These are phyloP conservation scores for Drosophila azteca DNA, from an alignment of 1,140 invertebrate genomes.

Conservation along the genomic window DNA sequence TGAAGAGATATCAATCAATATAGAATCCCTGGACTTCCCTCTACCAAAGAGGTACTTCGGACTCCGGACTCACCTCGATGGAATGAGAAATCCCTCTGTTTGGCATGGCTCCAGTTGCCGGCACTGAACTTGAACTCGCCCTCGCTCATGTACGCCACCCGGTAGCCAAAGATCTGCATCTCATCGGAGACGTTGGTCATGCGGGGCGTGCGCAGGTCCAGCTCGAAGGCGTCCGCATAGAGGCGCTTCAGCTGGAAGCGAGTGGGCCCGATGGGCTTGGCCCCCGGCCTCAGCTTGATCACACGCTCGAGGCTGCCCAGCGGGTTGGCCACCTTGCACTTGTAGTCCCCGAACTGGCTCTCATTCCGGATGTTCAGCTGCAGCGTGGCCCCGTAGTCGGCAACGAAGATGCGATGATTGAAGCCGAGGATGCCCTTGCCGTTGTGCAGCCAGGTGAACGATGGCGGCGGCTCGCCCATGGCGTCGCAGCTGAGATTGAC, in stretches of 20 bases:
- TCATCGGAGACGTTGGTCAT: slow-evolving; percentile 67
- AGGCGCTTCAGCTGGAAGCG: slow-evolving; percentile 76
- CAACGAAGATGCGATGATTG: slow-evolving; percentile 82
- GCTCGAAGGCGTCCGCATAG: slow-evolving; percentile 78
- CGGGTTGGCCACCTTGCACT: slow-evolving; percentile 85
- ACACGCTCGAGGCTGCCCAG: slow-evolving; percentile 85
- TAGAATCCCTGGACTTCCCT: neutral
- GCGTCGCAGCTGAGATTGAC: slow-evolving; percentile 86
- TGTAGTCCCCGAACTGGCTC: slow-evolving; percentile 85
- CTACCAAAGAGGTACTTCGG: no score
- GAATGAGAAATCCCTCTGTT: slow-evolving; percentile 70
- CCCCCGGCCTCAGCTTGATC: slow-evolving; percentile 84
- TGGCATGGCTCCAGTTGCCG: slow-evolving; percentile 80
- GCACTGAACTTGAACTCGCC: slow-evolving; percentile 71
- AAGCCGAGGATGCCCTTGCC: slow-evolving; percentile 75
- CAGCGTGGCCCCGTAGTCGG: slow-evolving; percentile 83
- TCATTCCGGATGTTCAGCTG: slow-evolving; percentile 84
- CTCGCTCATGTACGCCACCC: slow-evolving; percentile 76
- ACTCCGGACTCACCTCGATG: slow-evolving; percentile 76
- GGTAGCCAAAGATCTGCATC: slow-evolving; percentile 81
- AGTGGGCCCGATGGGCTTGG: slow-evolving; percentile 84
- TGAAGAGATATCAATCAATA: neutral
- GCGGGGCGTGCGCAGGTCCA: slow-evolving; percentile 78
- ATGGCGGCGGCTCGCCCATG: slow-evolving; percentile 85
- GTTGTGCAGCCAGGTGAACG: slow-evolving; percentile 85